phyloP scores from a whole-genome alignment of 2,797 vertebrate genomes.

The Typhlichthys eigenmanni region DNA sequence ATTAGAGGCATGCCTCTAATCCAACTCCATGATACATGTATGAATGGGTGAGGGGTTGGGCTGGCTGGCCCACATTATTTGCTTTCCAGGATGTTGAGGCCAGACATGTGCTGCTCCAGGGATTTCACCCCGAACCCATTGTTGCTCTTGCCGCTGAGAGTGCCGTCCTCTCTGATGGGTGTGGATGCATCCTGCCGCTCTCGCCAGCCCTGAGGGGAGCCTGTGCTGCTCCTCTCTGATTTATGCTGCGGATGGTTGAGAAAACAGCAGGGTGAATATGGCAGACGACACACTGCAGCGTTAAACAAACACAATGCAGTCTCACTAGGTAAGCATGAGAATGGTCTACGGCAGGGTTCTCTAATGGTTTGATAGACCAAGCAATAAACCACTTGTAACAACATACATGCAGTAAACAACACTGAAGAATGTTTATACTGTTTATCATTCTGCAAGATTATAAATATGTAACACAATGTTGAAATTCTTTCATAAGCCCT shows the following conservation, averaged over 20 bases:
- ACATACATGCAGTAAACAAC: no score
- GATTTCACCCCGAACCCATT: slow-evolving; percentile 82
- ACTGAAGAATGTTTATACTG: no score
- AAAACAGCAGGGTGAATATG: not conserved
- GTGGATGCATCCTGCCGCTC: slow-evolving; percentile 77
- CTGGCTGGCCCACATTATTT: slow-evolving; percentile 66
- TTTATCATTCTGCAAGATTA: no score
- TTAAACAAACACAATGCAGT: not conserved
- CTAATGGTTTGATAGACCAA: not conserved
- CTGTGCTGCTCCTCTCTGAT: slow-evolving; percentile 80
- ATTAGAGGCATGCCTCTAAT: not conserved
- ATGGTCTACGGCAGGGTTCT: not conserved
- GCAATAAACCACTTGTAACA: no score
- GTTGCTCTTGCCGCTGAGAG: slow-evolving; percentile 77
- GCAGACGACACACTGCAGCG: not conserved
- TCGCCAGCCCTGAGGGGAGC: slow-evolving; percentile 83
- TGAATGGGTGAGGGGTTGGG: slow-evolving; percentile 33
- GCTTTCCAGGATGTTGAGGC: slow-evolving; percentile 86
- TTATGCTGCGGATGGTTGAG: slow-evolving; percentile 70
- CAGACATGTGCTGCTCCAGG: slow-evolving; percentile 84
- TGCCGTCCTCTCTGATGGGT: slow-evolving; percentile 73
- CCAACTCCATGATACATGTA: slow-evolving; percentile 22
- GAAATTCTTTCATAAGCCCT: no score
- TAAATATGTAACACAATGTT: no score
- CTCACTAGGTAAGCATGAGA: not conserved